These are phyloP conservation scores for Strix uralensis DNA, from an alignment of 2,113 vertebrate genomes.

Conservation along the genomic window DNA sequence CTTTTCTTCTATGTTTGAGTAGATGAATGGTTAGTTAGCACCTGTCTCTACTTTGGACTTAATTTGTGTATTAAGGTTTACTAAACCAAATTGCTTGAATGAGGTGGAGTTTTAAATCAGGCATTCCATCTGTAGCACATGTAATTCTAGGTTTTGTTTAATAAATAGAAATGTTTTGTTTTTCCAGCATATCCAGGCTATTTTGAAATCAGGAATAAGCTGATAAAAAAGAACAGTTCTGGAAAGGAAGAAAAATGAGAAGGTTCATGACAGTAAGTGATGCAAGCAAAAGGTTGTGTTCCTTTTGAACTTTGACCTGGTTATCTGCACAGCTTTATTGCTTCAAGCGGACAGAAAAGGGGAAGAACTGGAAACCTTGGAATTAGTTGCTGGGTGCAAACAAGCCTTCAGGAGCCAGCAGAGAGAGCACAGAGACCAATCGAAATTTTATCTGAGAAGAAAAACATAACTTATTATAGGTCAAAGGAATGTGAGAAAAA, in stretches of 20 bases:
- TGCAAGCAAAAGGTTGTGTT: background rate
- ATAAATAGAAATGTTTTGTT: background rate
- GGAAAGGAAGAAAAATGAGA: background rate
- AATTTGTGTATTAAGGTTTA: background rate
- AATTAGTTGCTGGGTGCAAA: background rate
- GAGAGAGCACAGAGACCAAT: background rate
- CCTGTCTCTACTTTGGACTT: background rate
- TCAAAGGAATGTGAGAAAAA: background rate
- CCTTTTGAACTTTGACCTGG: background rate
- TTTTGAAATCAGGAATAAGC: background rate
- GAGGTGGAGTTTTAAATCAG: background rate
- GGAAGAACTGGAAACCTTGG: background rate
- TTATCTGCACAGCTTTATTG: background rate
- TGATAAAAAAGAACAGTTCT: background rate
- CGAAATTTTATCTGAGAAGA: background rate
- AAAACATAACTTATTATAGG: background rate
- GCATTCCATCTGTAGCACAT: background rate
- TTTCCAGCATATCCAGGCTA: background rate
- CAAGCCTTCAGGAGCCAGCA: background rate
- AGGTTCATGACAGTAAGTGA: background rate
- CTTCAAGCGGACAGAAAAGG: background rate
- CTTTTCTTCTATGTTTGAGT: background rate
- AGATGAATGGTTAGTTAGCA: background rate
- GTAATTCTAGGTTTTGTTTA: background rate
- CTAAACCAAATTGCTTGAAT: background rate